These are phyloP conservation scores for Osmerus eperlanus DNA, from an alignment of 2,113 vertebrate species.

Conservation along the genomic window DNA sequence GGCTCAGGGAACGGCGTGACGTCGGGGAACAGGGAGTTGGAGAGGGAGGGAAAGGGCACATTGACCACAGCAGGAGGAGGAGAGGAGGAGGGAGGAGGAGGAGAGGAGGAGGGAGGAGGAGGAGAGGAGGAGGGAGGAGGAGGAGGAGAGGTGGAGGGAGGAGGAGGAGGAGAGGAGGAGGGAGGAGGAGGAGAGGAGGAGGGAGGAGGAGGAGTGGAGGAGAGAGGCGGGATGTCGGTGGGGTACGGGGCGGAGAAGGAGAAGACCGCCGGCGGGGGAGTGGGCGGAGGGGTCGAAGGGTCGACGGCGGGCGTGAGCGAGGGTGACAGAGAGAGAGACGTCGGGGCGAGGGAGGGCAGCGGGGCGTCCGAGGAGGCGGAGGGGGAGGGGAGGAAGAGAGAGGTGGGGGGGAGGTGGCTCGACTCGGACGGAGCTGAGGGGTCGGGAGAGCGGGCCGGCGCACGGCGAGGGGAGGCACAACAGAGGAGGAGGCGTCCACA, in stretches of 20 bases:
- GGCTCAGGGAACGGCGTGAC: not conserved
- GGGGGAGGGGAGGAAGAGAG: not conserved
- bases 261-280: not conserved
- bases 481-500: not conserved
- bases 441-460: not conserved
- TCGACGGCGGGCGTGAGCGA: constrained; percentile 38
- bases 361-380: constrained; percentile 2
- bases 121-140: not conserved
- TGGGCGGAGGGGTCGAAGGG: constrained; percentile 18
- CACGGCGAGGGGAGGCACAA: not conserved
- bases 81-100: not conserved
- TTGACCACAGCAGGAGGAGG: constrained; percentile 16
- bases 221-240: constrained; percentile 6
- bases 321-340: constrained; percentile 11
- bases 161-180: not conserved
- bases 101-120: not conserved
- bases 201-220: not conserved
- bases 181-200: constrained; percentile 9
- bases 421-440: not conserved
- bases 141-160: not conserved
- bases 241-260: constrained; percentile 7
- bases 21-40: not conserved
- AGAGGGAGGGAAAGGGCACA: constrained; percentile 1
- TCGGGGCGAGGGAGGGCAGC: not conserved
- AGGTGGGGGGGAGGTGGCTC: not conserved